phyloP scores from a whole-genome alignment of 2,888 invertebrate species.

The Temnothorax rugatulus region DNA sequence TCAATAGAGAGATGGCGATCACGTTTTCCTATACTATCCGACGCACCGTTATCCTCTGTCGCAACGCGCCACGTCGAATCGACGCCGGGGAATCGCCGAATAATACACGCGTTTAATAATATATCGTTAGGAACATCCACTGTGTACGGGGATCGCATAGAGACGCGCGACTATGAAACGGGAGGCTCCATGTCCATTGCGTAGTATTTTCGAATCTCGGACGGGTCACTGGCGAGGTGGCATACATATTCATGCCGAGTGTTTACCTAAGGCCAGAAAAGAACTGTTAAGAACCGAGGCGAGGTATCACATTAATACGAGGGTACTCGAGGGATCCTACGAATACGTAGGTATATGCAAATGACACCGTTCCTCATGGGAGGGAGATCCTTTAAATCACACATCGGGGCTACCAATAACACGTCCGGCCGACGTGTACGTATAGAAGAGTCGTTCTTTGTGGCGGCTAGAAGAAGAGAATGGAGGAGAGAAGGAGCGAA shows the following conservation, averaged over 20 bases:
- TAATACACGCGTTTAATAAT: conserved; percentile 40
- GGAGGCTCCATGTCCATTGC: conserved; percentile 30
- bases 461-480: neutral
- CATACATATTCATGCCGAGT: conserved; percentile 77
- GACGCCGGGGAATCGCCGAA: conserved; percentile 23
- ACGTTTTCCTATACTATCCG: neutral
- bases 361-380: conserved; percentile 68
- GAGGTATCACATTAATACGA: conserved; percentile 77
- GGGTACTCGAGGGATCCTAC: conserved; percentile 72
- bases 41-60: conserved; percentile 30
- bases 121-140: conserved; percentile 29
- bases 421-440: conserved; percentile 53
- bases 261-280: conserved; percentile 78
- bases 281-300: conserved; percentile 76
- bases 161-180: conserved; percentile 3
- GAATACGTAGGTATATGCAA: conserved; percentile 78
- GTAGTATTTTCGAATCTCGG: conserved; percentile 51
- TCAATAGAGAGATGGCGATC: conserved; percentile 21
- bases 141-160: neutral
- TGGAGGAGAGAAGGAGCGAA: no score
- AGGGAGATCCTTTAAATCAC: conserved; percentile 74
- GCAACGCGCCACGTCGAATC: neutral
- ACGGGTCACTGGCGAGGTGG: conserved; percentile 66
- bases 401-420: conserved; percentile 75
- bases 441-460: conserved; percentile 26